A percentile compares a stretch with the other conserved stretches of the same genome.
Evolutionary conservation across 2,113 vertebrate species (phyloP).

Genomic region (human): GRCh38 chr1:81416001-81416500

Average conservation of each 20-base stretch:
- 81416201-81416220: neutral
- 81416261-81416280: neutral
- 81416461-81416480: neutral
- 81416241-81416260: neutral
- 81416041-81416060: no score
- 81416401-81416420: neutral
- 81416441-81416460: neutral
- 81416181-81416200: conserved; percentile 20
- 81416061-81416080: no score
- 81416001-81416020: no score
- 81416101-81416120: no score
- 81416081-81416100: no score
- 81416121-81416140: no score
- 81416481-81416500: neutral
- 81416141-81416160: neutral
- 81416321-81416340: neutral
- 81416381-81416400: neutral
- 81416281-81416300: neutral
- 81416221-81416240: neutral
- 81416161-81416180: conserved; percentile 1
- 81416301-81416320: neutral
- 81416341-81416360: neutral
- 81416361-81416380: neutral
- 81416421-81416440: neutral
- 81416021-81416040: no score